A percentile compares a stretch with the other conserved stretches of the same genome.
Evolutionary conservation across 2,888 invertebrate genomes (phyloP).

Genomic region (Caenorhabditis macrosperma): DNA sequence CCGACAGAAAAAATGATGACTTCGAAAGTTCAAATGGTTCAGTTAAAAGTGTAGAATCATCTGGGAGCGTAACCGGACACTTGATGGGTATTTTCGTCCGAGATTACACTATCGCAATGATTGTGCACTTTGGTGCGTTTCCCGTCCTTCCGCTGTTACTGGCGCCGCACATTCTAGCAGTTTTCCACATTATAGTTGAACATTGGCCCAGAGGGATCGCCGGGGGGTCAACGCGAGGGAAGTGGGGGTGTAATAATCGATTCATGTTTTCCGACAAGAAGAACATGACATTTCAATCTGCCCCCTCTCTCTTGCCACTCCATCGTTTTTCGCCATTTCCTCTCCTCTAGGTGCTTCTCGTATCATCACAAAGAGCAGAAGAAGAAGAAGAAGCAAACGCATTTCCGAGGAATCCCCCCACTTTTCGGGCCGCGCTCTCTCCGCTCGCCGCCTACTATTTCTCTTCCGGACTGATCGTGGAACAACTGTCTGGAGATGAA

Average conservation of each 20-base stretch:
- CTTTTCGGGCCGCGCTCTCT: background rate
- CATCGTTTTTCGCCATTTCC: background rate
- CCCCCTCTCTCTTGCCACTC: background rate
- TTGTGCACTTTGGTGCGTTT: no score
- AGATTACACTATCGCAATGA: no score
- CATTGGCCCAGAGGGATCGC: no score
- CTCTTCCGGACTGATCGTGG: background rate
- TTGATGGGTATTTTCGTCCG: no score
- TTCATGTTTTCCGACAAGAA: constrained; percentile 4
- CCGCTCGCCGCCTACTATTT: background rate
- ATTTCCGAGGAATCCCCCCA: constrained; percentile 42
- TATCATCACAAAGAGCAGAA: constrained; percentile 15
- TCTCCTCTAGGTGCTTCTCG: constrained; percentile 2
- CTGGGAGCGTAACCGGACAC: no score
- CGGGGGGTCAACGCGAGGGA: no score
- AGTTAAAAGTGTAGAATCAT: no score
- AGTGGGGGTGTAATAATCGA: constrained; percentile 6
- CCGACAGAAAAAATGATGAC: no score
- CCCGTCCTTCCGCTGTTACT: no score
- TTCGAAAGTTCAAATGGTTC: no score
- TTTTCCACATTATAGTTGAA: no score
- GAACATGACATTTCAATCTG: constrained; percentile 11
- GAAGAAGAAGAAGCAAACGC: background rate
- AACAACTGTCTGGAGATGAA: constrained; percentile 47
- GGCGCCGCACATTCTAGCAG: no score